Percentiles rank a stretch among this genome's conserved stretches.
Evolutionary conservation across 2,113 vertebrate species (phyloP).

Genomic region (Dicrurus megarhynchus): DNA sequence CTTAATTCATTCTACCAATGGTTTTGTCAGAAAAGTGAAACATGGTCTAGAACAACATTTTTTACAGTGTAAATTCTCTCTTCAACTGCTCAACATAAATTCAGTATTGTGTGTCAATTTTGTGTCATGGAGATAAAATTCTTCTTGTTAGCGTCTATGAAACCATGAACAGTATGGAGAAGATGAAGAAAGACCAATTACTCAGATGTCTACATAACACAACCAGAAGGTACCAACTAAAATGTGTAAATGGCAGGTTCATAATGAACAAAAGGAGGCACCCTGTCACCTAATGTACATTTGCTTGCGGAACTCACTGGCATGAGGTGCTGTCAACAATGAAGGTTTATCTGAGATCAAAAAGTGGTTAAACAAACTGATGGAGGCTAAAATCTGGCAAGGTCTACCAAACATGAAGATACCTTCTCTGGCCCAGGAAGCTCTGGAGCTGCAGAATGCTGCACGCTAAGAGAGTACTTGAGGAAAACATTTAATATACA

Average conservation of each 20-base stretch:
- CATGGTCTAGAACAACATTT: not conserved
- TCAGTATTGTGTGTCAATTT: not conserved
- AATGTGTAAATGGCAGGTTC: not conserved
- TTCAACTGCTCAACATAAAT: not conserved
- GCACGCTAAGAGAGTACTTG: not conserved
- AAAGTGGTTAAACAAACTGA: not conserved
- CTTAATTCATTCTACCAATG: not conserved
- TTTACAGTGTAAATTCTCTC: not conserved
- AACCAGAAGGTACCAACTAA: not conserved
- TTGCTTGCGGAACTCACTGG: not conserved
- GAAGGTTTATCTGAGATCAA: not conserved
- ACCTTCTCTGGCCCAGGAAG: not conserved
- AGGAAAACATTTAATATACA: not conserved
- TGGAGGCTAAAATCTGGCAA: not conserved
- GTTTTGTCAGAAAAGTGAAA: not conserved
- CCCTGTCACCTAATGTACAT: not conserved
- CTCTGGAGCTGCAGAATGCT: not conserved
- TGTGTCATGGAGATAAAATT: not conserved
- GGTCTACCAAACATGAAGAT: not conserved
- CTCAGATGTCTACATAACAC: not conserved
- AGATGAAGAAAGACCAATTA: not conserved
- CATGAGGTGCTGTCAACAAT: not conserved
- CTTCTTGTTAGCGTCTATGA: not conserved
- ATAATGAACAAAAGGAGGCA: not conserved
- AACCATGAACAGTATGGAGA: not conserved